phyloP scores from a whole-genome alignment of 1,140 invertebrate genomes.

The Telenomus remus region DNA sequence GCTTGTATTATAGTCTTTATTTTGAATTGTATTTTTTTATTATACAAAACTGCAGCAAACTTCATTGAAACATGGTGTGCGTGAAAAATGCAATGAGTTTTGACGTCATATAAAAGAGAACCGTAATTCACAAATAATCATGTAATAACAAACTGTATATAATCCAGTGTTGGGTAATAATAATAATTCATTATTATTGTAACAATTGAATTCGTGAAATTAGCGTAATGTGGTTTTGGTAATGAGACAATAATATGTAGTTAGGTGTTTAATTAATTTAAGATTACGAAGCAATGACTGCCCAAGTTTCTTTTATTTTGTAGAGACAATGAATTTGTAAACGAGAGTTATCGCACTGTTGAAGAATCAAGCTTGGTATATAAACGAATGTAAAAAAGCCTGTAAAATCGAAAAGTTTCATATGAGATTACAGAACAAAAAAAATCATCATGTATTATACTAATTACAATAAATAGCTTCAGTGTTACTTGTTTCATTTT shows the following conservation, averaged over 20 bases:
- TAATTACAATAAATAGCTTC: conserved; percentile 50
- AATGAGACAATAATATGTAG: conserved; percentile 57
- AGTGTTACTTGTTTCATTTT: too few relatives aligned
- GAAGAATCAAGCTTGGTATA: conserved; percentile 22
- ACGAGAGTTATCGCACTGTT: conserved; percentile 24
- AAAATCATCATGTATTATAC: conserved; percentile 48
- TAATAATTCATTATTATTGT: conserved; percentile 29
- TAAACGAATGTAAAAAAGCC: conserved; percentile 36
- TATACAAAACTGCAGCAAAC: too few relatives aligned
- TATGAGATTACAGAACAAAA: conserved; percentile 33
- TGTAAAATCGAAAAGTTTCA: conserved; percentile 51
- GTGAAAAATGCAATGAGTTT: not conserved
- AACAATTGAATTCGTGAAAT: conserved; percentile 33
- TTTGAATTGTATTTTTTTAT: too few relatives aligned
- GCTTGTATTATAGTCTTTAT: too few relatives aligned
- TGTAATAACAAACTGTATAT: conserved; percentile 23
- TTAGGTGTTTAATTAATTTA: conserved; percentile 43
- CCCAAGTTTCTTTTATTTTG: conserved; percentile 27
- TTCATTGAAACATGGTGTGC: not conserved
- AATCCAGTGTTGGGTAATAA: conserved; percentile 31
- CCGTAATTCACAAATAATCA: not conserved
- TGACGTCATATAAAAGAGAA: not conserved
- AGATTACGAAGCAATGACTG: conserved; percentile 38
- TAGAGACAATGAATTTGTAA: conserved; percentile 13
- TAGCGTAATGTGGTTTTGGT: conserved; percentile 44